Conservation (phyloP, 2,797 vertebrate genomes). For the Spinus pinus region DNA sequence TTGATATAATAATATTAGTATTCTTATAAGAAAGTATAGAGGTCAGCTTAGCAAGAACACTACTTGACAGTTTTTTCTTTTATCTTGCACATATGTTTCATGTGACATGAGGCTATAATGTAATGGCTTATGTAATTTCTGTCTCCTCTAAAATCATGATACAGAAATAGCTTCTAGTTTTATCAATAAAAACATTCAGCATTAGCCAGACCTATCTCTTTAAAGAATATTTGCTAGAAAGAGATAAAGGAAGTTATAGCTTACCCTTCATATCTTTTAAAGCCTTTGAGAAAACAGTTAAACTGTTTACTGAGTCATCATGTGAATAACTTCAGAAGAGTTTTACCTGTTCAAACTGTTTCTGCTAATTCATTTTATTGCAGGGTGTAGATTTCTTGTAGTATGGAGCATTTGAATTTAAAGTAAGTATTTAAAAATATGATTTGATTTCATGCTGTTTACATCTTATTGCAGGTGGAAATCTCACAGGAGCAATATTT, state of each 20-base stretch:
- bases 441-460: conserved; percentile 20
- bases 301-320: background rate
- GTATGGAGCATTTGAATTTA: background rate
- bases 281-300: background rate
- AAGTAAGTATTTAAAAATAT: background rate
- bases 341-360: background rate
- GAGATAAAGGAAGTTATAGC: background rate
- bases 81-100: background rate
- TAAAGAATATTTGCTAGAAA: background rate
- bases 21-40: background rate
- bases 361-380: background rate
- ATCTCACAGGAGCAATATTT: conserved; percentile 88
- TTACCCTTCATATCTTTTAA: background rate
- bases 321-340: background rate
- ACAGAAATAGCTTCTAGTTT: background rate
- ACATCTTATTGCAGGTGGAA: conserved; percentile 80
- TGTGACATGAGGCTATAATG: accelerated
- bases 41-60: background rate
- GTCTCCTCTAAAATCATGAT: background rate
- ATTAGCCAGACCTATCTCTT: background rate
- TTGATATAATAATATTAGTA: background rate
- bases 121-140: background rate
- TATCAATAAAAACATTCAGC: background rate
- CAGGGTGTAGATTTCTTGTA: background rate
- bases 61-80: background rate